phyloP scores from a whole-genome alignment of 2,113 vertebrate genomes.

The Balaenoptera acutorostrata region DNA sequence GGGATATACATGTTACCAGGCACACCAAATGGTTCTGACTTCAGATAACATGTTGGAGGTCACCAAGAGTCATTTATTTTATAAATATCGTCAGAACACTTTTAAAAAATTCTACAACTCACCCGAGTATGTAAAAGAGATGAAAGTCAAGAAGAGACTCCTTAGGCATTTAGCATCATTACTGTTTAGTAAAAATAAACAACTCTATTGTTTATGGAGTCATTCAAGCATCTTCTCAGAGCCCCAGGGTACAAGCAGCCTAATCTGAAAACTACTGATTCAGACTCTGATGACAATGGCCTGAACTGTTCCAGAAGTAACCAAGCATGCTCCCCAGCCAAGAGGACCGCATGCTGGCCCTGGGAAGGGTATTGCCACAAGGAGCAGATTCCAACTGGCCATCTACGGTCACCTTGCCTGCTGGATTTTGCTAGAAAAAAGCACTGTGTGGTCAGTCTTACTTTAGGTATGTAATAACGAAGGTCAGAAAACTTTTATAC shows the following conservation, averaged over 20 bases:
- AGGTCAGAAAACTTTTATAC: not conserved
- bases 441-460: not conserved
- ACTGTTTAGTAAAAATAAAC: not conserved
- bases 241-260: not conserved
- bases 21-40: not conserved
- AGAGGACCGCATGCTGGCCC: accelerated
- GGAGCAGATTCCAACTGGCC: not conserved
- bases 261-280: not conserved
- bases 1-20: not conserved
- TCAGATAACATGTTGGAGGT: not conserved
- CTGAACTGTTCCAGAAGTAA: not conserved
- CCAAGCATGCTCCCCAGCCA: not conserved
- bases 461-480: not conserved
- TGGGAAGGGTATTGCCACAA: not conserved
- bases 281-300: not conserved
- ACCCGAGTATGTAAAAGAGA: not conserved
- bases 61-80: not conserved
- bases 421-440: not conserved
- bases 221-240: not conserved
- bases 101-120: not conserved
- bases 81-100: not conserved
- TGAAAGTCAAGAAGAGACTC: not conserved
- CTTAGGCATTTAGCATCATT: not conserved
- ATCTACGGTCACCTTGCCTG: not conserved
- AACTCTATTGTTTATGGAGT: not conserved